Percentiles rank a stretch among this genome's conserved stretches.
Evolutionary conservation across 2,113 vertebrate genomes (phyloP).

Genomic region (Turdus rufiventris): DNA sequence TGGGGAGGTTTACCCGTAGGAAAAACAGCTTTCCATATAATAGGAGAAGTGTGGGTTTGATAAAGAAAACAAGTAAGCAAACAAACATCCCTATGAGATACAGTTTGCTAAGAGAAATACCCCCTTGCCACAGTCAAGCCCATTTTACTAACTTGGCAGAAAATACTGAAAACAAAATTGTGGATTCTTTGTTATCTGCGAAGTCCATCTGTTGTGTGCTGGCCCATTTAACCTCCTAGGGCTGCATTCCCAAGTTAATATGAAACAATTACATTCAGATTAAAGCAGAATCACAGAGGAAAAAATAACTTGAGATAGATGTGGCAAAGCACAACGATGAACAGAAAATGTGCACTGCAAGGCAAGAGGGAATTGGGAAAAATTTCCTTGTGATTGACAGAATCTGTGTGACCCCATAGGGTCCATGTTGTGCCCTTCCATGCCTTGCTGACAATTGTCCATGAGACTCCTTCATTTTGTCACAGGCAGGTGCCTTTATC

Average conservation of each 20-base stretch:
- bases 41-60: conserved; percentile 2
- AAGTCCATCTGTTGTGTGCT: conserved; percentile 30
- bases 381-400: neutral
- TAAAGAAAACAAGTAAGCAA: conserved; percentile 7
- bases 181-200: conserved; percentile 14
- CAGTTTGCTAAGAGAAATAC: neutral
- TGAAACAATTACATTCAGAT: conserved; percentile 25
- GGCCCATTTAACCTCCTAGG: conserved; percentile 10
- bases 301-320: neutral
- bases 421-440: neutral
- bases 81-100: conserved; percentile 10
- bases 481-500: neutral
- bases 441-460: neutral
- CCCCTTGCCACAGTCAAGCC: neutral
- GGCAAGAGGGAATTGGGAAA: neutral
- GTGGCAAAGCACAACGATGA: neutral
- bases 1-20: neutral
- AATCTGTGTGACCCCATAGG: neutral
- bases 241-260: conserved; percentile 27
- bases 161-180: conserved; percentile 31
- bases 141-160: conserved; percentile 29
- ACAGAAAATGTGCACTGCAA: neutral
- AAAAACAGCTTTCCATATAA: conserved; percentile 17
- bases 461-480: neutral
- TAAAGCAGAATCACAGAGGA: conserved; percentile 18